Conservation (phyloP, 64 coral and sea anemone species). For the Hydrozoanthus tunicans region DNA sequence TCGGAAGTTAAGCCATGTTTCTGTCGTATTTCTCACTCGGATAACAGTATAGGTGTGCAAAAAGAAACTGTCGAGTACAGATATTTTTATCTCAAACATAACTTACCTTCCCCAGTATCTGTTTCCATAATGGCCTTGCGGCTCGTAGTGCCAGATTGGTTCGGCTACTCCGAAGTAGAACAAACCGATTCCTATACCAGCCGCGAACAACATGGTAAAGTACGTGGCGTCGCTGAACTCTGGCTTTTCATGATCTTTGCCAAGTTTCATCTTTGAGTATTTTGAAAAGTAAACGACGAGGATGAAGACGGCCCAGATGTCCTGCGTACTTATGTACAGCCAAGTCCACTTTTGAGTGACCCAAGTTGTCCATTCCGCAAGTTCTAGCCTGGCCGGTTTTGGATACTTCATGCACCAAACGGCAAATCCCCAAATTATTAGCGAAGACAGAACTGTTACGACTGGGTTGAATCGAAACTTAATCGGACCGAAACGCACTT, state of each 20-base stretch:
- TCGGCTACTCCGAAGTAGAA: constrained; percentile 25
- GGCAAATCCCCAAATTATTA: constrained; percentile 12
- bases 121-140: not conserved
- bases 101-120: constrained; percentile 35
- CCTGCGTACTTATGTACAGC: constrained; percentile 25
- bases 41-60: not conserved
- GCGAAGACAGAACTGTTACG: not conserved
- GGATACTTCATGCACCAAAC: constrained; percentile 34
- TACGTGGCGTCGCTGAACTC: constrained; percentile 26
- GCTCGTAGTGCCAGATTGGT: constrained; percentile 12
- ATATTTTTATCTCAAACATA: not conserved
- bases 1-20: too few species aligned
- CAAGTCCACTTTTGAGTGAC: constrained; percentile 21
- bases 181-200: constrained; percentile 12
- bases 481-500: not conserved
- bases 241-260: constrained; percentile 29
- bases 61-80: not conserved
- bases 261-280: constrained; percentile 31
- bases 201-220: constrained; percentile 27
- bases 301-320: constrained; percentile 15
- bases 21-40: too few species aligned
- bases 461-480: constrained; percentile 21
- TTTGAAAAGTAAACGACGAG: constrained; percentile 25
- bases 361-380: constrained; percentile 15
- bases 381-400: not conserved